A percentile compares a stretch with the other conserved stretches of the same genome.
Conservation (phyloP, 1,140 invertebrate genomes). For the Saccostrea glomerata region DNA sequence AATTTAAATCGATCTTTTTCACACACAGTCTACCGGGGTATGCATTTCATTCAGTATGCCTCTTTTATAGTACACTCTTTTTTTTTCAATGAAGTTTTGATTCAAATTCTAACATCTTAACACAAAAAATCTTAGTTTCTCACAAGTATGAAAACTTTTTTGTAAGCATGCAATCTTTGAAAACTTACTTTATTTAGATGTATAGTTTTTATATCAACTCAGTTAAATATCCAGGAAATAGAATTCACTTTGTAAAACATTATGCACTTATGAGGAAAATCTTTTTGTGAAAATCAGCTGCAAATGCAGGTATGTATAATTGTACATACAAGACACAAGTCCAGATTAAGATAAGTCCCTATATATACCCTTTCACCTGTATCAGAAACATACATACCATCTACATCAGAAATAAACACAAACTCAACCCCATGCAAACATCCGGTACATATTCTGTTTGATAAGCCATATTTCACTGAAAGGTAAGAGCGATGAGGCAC, state of each 20-base stretch:
- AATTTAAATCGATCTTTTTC: not conserved
- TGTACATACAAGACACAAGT: not conserved
- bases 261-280: not conserved
- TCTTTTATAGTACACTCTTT: too few relatives aligned
- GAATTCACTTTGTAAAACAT: not conserved
- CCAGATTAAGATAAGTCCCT: not conserved
- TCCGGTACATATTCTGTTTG: conserved; percentile 13
- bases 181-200: not conserved
- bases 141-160: not conserved
- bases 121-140: conserved; percentile 5
- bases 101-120: not conserved
- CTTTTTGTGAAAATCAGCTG: too few relatives aligned
- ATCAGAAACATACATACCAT: conserved; percentile 14
- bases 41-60: not conserved
- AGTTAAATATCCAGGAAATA: not conserved
- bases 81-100: not conserved
- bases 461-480: conserved; percentile 24
- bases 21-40: not conserved
- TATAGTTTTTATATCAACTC: not conserved
- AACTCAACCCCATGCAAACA: not conserved
- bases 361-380: not conserved
- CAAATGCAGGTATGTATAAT: not conserved
- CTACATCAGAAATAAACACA: conserved; percentile 6
- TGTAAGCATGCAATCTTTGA: not conserved
- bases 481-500: conserved; percentile 12